Percentiles rank a stretch among this genome's conserved stretches.
These are phyloP conservation scores for Scaptomyza polygonia DNA, from an alignment of 2,888 invertebrate species.

Conservation along the genomic window DNA sequence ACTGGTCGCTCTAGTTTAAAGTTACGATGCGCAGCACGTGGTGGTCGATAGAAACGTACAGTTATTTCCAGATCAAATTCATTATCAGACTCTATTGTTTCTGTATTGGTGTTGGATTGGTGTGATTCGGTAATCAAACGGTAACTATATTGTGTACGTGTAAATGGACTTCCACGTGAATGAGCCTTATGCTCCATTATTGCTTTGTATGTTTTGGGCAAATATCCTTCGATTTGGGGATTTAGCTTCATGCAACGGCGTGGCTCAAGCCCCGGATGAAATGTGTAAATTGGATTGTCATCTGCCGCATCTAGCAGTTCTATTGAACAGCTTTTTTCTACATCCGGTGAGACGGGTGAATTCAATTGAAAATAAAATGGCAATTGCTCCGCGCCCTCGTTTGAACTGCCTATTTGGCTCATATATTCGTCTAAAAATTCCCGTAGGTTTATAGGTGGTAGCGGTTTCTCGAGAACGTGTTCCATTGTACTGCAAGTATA, in stretches of 20 bases:
- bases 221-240: conserved; percentile 24
- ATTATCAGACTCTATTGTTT: background rate
- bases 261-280: conserved; percentile 41
- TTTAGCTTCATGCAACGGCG: conserved; percentile 15
- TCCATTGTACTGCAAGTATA: conserved; percentile 71
- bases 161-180: conserved; percentile 65
- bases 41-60: conserved; percentile 85
- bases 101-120: background rate
- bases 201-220: conserved; percentile 46
- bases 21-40: conserved; percentile 79
- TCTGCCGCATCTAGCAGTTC: conserved; percentile 43
- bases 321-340: conserved; percentile 52
- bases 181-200: conserved; percentile 44
- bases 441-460: conserved; percentile 60
- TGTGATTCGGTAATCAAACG: conserved; percentile 34
- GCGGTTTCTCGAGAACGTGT: conserved; percentile 57
- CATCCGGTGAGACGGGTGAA: conserved; percentile 18
- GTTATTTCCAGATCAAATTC: conserved; percentile 83
- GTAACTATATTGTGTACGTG: conserved; percentile 61
- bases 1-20: conserved; percentile 80
- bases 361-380: conserved; percentile 49
- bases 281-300: conserved; percentile 39
- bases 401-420: conserved; percentile 31
- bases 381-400: background rate
- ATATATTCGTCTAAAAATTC: conserved; percentile 67